Base-by-base conservation (phyloP, 2,797 vertebrate species). In the Lagodon rhomboides region DNA sequence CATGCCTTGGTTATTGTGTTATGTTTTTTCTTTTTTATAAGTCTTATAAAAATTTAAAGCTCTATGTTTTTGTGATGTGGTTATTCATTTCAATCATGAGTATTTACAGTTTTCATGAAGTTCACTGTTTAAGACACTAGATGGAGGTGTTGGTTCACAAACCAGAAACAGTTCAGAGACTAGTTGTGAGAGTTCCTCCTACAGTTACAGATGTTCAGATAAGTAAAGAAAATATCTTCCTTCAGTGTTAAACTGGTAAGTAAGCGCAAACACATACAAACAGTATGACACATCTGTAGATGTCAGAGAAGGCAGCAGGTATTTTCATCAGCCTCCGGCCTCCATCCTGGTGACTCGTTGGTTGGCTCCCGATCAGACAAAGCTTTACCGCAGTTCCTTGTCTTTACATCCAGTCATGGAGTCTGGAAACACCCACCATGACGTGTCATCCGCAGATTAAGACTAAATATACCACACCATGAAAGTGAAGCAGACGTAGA, bases 21-120 rank as follows among this genome's bases (percentile, higher is more conserved):
- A 79, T 92, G 83, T 83, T 86, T 92, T 91, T 90, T 89, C 82
- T 87, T 90, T 87, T 90, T 89, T 91, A 93, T 88, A 94, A 93
- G 90, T 94, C 90, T 92, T 92, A 92, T 93, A 93, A 93, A 93
- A 93, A 87, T 69, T 27, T 86, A 80, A 92, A 93, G 73, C 30
- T 87, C 67, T 27, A 46, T 3, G 62, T 69, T 75, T 68, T 73
- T 68, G 70, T 89, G 16, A 15, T 83, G 72, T 89, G 73, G 5
- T 77, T 63, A 10, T 87, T 91, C 65, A 43, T 53, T 79, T 63
- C 0, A 60, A 1, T 51, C 30, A 34, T 34, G 58, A 25, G 30
- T 18, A 20, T 20, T 25, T 18, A 25, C 5, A 25, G 1, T 4
- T 41, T 54, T 67, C 30, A 17, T 76, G 74, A 66, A 74, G 44